Conservation (phyloP, 2,113 vertebrate species). For the Corythoichthys haematopterus region DNA sequence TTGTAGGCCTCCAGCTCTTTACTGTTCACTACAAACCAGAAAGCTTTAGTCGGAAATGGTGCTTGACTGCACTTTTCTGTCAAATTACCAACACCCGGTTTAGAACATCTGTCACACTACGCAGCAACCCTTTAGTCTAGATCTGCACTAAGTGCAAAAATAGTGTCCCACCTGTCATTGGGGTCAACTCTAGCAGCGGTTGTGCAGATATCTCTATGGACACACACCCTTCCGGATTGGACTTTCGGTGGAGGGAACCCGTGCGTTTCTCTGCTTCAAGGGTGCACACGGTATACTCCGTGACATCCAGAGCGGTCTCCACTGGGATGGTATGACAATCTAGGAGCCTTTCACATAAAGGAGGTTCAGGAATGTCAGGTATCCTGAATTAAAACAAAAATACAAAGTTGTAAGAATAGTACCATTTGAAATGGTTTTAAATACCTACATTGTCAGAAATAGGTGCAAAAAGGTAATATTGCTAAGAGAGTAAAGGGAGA, state of each 20-base stretch:
- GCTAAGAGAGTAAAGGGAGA: background rate
- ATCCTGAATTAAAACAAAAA: constrained; percentile 19
- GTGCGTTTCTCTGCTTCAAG: constrained; percentile 57
- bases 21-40: constrained; percentile 61
- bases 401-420: background rate
- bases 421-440: background rate
- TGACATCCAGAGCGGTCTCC: constrained; percentile 51
- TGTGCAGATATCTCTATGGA: constrained; percentile 69
- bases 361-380: constrained; percentile 39
- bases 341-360: constrained; percentile 46
- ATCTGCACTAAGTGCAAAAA: too few species aligned
- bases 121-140: too few species aligned
- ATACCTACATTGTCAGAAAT: background rate
- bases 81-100: too few species aligned
- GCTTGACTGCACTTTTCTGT: too few species aligned
- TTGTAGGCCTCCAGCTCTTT: constrained; percentile 67
- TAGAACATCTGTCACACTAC: too few species aligned
- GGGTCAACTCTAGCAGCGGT: constrained; percentile 69
- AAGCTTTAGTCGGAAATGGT: constrained; percentile 4
- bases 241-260: constrained; percentile 56
- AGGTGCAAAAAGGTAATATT: background rate
- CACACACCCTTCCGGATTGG: constrained; percentile 51
- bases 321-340: constrained; percentile 41
- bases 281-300: constrained; percentile 49
- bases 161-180: constrained; percentile 62